Evolutionary conservation across 2,797 vertebrate genomes (phyloP).

Genomic region (Sardinella longiceps): DNA sequence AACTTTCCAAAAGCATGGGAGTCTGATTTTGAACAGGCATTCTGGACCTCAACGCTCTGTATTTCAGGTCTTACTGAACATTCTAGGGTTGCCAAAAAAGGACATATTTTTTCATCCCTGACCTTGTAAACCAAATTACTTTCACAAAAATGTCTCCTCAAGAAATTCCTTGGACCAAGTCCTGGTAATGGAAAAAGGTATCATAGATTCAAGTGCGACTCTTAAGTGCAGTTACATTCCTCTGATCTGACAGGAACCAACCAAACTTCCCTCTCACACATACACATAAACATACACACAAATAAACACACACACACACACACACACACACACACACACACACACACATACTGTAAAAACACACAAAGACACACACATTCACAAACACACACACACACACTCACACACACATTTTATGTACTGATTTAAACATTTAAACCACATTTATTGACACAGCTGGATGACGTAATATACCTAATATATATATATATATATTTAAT

Average conservation of each 20-base stretch:
- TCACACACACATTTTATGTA: neutral
- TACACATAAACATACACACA: too few species aligned
- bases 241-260: neutral
- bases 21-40: slow-evolving; percentile 26
- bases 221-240: neutral
- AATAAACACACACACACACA: neutral
- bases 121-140: slow-evolving; percentile 26
- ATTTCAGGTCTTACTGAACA: slow-evolving; percentile 2
- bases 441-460: too few species aligned
- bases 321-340: neutral
- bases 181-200: neutral
- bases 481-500: too few species aligned
- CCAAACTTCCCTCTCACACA: neutral
- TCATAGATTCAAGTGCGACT: neutral
- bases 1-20: slow-evolving; percentile 46
- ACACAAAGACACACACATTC: neutral
- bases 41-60: slow-evolving; percentile 1
- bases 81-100: slow-evolving; percentile 27
- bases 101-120: slow-evolving; percentile 29
- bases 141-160: slow-evolving; percentile 4
- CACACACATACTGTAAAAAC: too few species aligned
- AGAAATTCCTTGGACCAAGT: slow-evolving; percentile 9
- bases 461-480: too few species aligned
- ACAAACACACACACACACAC: neutral
- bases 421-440: too few species aligned